These are phyloP conservation scores for Cylas formicarius DNA, from an alignment of 1,140 invertebrate species.

Conservation along the genomic window DNA sequence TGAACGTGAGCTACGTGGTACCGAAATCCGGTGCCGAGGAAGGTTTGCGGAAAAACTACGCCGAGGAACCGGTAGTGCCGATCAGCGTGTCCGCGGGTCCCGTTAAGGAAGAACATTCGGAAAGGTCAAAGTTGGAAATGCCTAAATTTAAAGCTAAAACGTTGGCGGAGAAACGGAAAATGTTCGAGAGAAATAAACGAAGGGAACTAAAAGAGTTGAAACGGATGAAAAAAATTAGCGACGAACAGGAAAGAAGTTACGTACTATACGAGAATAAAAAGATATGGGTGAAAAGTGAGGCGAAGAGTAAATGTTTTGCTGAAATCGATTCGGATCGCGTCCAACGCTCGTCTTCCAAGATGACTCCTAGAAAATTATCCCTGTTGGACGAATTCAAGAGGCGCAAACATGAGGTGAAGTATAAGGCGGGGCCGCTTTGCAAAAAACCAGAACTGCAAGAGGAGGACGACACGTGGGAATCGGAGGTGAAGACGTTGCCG, in stretches of 20 bases:
- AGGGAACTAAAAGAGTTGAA: conserved; percentile 15
- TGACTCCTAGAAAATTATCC: conserved; percentile 22
- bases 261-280: conserved; percentile 28
- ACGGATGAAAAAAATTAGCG: conserved; percentile 10
- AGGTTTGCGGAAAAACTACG: conserved; percentile 18
- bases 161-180: conserved; percentile 36
- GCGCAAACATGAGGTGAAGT: conserved; percentile 11
- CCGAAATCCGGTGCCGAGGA: conserved; percentile 35
- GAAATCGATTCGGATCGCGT: conserved; percentile 14
- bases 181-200: conserved; percentile 28
- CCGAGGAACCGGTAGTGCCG: conserved; percentile 14
- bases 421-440: conserved; percentile 40
- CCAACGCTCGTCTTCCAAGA: not conserved
- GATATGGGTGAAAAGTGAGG: conserved; percentile 20
- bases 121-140: conserved; percentile 22
- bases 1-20: conserved; percentile 36
- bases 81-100: conserved; percentile 1
- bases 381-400: conserved; percentile 18
- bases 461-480: conserved; percentile 24
- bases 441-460: conserved; percentile 37
- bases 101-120: conserved; percentile 12
- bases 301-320: conserved; percentile 17
- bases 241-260: conserved; percentile 19
- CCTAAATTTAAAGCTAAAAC: conserved; percentile 37
- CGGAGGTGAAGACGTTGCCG: conserved; percentile 35